phyloP scores from a whole-genome alignment of 1,140 invertebrate species.

The Ceratina australensis region DNA sequence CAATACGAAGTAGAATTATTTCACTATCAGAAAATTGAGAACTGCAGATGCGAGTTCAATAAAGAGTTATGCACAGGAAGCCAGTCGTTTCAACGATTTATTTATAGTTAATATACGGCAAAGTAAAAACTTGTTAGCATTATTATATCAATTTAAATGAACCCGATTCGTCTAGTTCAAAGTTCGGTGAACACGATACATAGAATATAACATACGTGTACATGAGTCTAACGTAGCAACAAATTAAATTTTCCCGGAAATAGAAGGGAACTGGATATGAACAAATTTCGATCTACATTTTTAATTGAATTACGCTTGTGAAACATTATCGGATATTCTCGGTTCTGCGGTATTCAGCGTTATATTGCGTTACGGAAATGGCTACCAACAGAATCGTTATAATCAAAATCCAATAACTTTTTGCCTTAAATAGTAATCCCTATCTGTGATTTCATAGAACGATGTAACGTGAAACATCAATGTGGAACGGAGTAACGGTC shows the following conservation, averaged over 20 bases:
- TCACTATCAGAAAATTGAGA: no score
- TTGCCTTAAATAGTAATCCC: constrained; percentile 4
- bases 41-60: no score
- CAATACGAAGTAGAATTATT: no score
- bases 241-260: not conserved
- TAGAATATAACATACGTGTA: no score
- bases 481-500: not conserved
- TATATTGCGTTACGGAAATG: not conserved
- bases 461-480: not conserved
- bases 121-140: not conserved
- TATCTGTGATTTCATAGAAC: not conserved
- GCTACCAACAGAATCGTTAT: not conserved
- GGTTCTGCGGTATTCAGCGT: not conserved
- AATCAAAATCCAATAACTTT: not conserved
- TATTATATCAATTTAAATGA: not conserved
- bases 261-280: not conserved
- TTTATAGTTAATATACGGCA: not conserved
- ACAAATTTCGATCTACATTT: not conserved
- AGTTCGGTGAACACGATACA: no score
- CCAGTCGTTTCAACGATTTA: no score
- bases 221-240: not conserved
- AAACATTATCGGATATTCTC: not conserved
- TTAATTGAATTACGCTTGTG: not conserved
- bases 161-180: no score
- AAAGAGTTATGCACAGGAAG: no score